phyloP scores from a whole-genome alignment of 2,888 invertebrate species.

The Idaea aversata region DNA sequence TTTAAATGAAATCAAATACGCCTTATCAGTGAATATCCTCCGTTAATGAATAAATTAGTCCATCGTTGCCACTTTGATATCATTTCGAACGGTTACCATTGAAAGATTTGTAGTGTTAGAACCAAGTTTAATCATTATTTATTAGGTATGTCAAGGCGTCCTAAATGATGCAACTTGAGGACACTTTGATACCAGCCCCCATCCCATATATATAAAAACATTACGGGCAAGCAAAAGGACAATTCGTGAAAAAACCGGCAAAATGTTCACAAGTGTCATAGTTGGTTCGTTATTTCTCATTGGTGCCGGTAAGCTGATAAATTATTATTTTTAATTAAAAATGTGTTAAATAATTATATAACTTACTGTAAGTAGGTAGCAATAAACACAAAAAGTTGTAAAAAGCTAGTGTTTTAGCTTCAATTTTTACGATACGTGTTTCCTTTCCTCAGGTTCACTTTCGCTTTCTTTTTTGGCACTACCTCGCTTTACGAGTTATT shows the following conservation, averaged over 20 bases:
- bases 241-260: constrained; percentile 48
- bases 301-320: constrained; percentile 33
- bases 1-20: neutral
- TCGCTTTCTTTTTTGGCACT: constrained; percentile 20
- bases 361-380: neutral
- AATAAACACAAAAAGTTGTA: neutral
- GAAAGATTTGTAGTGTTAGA: constrained; percentile 5
- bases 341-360: neutral
- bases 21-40: constrained; percentile 2
- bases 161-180: constrained; percentile 37
- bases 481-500: constrained; percentile 24
- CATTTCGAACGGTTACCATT: constrained; percentile 12
- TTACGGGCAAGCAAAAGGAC: constrained; percentile 40
- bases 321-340: constrained; percentile 4
- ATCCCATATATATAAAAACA: constrained; percentile 71
- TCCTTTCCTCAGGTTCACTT: constrained; percentile 10
- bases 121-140: neutral
- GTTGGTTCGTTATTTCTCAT: constrained; percentile 29
- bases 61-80: neutral
- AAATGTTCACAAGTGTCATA: constrained; percentile 53
- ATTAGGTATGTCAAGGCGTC: constrained; percentile 54
- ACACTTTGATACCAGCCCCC: constrained; percentile 60
- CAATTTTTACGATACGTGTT: constrained; percentile 5
- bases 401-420: neutral
- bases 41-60: constrained; percentile 4